Evolutionary conservation across 2,888 invertebrate species (phyloP).

Genomic region (Schizaphis graminum): DNA sequence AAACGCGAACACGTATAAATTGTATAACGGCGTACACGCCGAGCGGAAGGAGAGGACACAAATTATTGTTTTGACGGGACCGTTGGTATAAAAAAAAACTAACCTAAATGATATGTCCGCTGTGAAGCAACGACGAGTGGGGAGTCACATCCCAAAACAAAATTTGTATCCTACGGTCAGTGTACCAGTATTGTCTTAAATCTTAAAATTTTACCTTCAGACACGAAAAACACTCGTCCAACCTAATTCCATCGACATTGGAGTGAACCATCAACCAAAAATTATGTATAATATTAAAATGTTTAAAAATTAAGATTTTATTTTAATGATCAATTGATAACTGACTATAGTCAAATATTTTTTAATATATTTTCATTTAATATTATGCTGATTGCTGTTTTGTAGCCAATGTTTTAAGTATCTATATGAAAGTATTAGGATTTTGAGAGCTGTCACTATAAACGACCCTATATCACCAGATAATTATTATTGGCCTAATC

Average conservation of each 20-base stretch:
- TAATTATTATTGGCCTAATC: too few species aligned
- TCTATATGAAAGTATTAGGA: neutral
- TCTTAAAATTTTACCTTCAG: neutral
- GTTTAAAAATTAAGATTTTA: neutral
- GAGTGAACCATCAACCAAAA: too few species aligned
- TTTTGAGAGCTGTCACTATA: neutral
- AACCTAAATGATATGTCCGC: too few species aligned
- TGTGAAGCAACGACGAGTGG: neutral
- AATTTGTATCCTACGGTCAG: neutral
- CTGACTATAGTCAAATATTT: neutral
- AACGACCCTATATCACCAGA: neutral
- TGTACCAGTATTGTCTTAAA: neutral
- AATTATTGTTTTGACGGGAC: neutral
- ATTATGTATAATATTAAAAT: neutral
- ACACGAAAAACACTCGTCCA: too few species aligned
- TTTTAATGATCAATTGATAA: neutral
- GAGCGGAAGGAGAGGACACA: neutral
- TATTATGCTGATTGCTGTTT: neutral
- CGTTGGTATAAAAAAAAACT: too few species aligned
- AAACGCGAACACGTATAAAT: neutral
- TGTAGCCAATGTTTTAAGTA: neutral
- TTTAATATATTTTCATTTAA: neutral
- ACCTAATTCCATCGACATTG: too few species aligned
- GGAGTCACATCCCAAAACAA: neutral
- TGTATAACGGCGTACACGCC: neutral